Percentiles rank a stretch among this genome's conserved stretches.
Conservation (phyloP, 2,113 vertebrate genomes). For the Oreocharis arfaki region DNA sequence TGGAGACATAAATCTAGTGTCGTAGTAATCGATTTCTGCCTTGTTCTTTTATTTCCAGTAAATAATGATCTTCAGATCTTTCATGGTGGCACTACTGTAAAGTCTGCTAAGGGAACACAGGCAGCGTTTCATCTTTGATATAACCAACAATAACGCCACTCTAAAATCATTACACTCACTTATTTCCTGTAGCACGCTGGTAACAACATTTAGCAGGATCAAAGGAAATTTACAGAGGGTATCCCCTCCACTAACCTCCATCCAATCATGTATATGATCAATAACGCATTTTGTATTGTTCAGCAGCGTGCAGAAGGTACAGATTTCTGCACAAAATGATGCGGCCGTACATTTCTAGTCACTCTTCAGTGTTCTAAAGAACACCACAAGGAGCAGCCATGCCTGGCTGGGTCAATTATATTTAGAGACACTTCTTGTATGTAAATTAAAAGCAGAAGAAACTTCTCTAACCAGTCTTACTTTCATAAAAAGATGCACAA, state of each 20-base stretch:
- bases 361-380: not conserved
- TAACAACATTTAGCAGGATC: constrained; percentile 45
- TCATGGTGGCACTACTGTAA: constrained; percentile 60
- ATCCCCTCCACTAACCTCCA: constrained; percentile 20
- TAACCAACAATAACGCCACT: not conserved
- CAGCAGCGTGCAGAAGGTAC: not conserved
- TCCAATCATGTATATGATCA: constrained; percentile 40
- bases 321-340: constrained; percentile 16
- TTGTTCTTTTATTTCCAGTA: constrained; percentile 79
- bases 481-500: not conserved
- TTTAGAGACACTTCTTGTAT: not conserved
- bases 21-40: constrained; percentile 75
- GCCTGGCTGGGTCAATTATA: not conserved
- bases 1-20: constrained; percentile 76
- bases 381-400: not conserved
- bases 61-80: constrained; percentile 78
- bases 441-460: not conserved
- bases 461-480: not conserved
- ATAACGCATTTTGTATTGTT: constrained; percentile 30
- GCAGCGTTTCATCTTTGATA: constrained; percentile 48
- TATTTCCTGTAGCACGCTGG: constrained; percentile 16
- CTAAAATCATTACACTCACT: constrained; percentile 55
- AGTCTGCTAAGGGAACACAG: constrained; percentile 50
- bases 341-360: not conserved
- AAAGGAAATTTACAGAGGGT: constrained; percentile 43